phyloP scores from a whole-genome alignment of 2,888 invertebrate genomes.

The Drosophila ezoana region DNA sequence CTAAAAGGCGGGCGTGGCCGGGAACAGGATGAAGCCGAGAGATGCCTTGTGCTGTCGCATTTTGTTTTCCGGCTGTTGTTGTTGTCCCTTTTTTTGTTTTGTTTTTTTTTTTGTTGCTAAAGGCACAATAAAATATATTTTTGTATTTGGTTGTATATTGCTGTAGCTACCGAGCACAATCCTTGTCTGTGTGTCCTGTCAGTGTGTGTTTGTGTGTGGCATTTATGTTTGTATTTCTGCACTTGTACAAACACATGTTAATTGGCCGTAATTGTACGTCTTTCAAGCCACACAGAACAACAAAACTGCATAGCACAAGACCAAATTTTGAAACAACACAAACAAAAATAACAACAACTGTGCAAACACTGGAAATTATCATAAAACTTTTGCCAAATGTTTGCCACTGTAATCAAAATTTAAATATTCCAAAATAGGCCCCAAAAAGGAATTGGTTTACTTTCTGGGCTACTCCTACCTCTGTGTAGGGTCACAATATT shows the following conservation, averaged over 20 bases:
- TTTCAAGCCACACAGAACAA: slow-evolving; percentile 50
- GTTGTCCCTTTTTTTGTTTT: neutral
- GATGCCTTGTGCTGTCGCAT: slow-evolving; percentile 16
- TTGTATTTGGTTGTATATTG: slow-evolving; percentile 70
- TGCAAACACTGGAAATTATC: slow-evolving; percentile 58
- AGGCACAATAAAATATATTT: slow-evolving; percentile 68
- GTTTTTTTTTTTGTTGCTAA: slow-evolving; percentile 48
- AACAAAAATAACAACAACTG: slow-evolving; percentile 37
- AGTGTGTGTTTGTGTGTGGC: slow-evolving; percentile 23
- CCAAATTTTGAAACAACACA: slow-evolving; percentile 50
- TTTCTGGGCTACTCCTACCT: slow-evolving; percentile 11
- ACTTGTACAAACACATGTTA: slow-evolving; percentile 80
- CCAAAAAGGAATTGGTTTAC: neutral
- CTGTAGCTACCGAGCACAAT: slow-evolving; percentile 10
- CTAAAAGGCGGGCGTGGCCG: slow-evolving; percentile 17
- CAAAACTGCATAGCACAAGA: slow-evolving; percentile 60
- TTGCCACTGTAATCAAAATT: slow-evolving; percentile 75
- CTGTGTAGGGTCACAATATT: slow-evolving; percentile 62
- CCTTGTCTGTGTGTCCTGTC: neutral
- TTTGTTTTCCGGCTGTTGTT: slow-evolving; percentile 24
- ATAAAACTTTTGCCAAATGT: slow-evolving; percentile 69
- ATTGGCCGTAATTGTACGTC: slow-evolving; percentile 79
- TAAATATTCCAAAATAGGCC: slow-evolving; percentile 47
- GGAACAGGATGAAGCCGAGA: slow-evolving; percentile 23
- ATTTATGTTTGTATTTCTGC: slow-evolving; percentile 76